Percentiles rank a stretch among this genome's conserved stretches.
Evolutionary conservation across 2,113 vertebrate species (phyloP).

Genomic region (Hippoglossus stenolepis): DNA sequence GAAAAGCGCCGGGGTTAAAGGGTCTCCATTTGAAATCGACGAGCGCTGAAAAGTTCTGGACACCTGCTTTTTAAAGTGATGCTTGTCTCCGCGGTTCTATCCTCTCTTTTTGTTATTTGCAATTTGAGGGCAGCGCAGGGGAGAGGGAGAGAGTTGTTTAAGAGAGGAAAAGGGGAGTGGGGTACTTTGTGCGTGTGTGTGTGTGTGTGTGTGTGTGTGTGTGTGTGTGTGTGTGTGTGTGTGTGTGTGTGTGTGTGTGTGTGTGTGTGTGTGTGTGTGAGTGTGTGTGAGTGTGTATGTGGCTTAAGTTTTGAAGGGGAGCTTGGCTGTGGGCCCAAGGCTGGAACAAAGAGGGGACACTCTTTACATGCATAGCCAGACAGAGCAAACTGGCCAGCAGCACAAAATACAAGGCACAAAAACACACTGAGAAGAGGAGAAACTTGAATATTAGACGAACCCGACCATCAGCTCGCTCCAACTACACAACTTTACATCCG

Average conservation of each 20-base stretch:
- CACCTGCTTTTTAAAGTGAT: conserved; percentile 86
- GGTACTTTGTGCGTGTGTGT: conserved; percentile 32
- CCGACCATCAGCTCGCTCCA: conserved; percentile 38
- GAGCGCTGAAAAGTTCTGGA: conserved; percentile 81
- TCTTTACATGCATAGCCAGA: conserved; percentile 87
- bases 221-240: conserved; percentile 47
- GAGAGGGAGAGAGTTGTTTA: conserved; percentile 68
- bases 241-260: conserved; percentile 58
- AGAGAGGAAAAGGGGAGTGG: conserved; percentile 62
- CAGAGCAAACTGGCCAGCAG: conserved; percentile 80
- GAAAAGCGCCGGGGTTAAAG: conserved; percentile 79
- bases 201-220: conserved; percentile 45
- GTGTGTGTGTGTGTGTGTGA: conserved; percentile 52
- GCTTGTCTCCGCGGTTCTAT: conserved; percentile 75
- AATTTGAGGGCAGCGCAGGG: conserved; percentile 72
- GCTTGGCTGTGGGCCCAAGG: conserved; percentile 81
- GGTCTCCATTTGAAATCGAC: conserved; percentile 81
- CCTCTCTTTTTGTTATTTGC: conserved; percentile 78
- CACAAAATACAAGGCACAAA: conserved; percentile 69
- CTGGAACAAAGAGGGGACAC: conserved; percentile 85
- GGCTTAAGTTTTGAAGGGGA: conserved; percentile 82
- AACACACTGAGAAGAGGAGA: conserved; percentile 49
- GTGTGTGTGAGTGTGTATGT: conserved; percentile 61
- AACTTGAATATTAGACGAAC: conserved; percentile 43
- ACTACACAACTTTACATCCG: conserved; percentile 34